Evolutionary conservation across 2,797 vertebrate species (phyloP).

Genomic region (Sebastes itinus): DNA sequence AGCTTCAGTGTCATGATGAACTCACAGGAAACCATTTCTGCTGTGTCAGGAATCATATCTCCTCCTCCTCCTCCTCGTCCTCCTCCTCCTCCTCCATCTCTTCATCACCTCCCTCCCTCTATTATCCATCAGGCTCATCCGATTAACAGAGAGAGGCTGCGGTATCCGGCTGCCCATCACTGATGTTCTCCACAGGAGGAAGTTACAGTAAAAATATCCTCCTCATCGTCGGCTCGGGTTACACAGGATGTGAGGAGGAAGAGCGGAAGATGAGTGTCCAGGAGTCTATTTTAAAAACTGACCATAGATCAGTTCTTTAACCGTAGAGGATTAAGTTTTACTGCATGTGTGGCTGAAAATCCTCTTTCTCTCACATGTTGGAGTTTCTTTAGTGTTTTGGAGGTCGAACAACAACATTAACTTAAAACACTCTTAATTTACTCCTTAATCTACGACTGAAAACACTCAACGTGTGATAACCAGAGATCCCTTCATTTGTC

Average conservation of each 20-base stretch:
- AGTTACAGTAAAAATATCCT: background rate
- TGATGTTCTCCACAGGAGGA: conserved; percentile 13
- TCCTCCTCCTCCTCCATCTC: background rate
- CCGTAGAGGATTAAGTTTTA: background rate
- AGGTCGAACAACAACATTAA: too few species aligned
- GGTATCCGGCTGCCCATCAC: background rate
- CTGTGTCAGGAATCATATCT: background rate
- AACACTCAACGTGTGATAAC: too few species aligned
- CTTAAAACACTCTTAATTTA: too few species aligned
- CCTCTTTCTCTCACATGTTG: too few species aligned
- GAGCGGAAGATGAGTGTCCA: background rate
- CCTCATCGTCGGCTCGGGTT: background rate
- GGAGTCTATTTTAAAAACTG: background rate
- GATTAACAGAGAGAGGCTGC: conserved; percentile 7
- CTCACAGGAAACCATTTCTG: conserved; percentile 15
- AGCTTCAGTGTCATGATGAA: background rate
- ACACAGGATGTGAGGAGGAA: background rate
- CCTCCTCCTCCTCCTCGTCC: background rate
- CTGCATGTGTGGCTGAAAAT: background rate
- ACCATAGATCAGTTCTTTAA: background rate
- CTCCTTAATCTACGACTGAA: too few species aligned
- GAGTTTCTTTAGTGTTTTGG: too few species aligned
- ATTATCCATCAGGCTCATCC: conserved; percentile 31
- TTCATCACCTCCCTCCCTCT: background rate
- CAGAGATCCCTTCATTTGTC: too few species aligned